Conservation (phyloP, 2,113 vertebrate genomes). For the Pteronura brasiliensis region DNA sequence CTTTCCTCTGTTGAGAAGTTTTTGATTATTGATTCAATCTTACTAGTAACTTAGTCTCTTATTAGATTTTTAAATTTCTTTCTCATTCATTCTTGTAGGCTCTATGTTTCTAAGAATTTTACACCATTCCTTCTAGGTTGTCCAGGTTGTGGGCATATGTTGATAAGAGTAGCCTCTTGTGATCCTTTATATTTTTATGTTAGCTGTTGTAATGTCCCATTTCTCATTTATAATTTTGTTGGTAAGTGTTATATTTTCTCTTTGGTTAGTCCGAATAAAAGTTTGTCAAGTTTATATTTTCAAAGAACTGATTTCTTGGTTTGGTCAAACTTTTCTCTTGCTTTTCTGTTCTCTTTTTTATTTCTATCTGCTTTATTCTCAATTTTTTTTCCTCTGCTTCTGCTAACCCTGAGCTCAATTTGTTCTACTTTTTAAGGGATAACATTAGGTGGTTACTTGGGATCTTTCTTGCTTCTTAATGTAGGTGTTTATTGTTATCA, state of each 20-base stretch:
- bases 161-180: not conserved
- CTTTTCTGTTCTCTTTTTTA: not conserved
- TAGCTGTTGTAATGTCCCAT: not conserved
- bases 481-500: not conserved
- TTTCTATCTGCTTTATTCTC: not conserved
- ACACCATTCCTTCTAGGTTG: not conserved
- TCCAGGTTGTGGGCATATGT: not conserved
- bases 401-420: not conserved
- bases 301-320: not conserved
- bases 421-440: not conserved
- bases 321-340: not conserved
- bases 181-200: not conserved
- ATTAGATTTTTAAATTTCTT: not conserved
- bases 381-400: not conserved
- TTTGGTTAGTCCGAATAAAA: not conserved
- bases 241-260: not conserved
- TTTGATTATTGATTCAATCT: not conserved
- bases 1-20: not conserved
- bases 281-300: not conserved
- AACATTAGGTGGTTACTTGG: not conserved
- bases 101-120: not conserved
- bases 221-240: not conserved
- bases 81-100: not conserved
- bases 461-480: not conserved
- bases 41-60: not conserved